Conservation (phyloP, 2,113 vertebrate species). For the Eptesicus fuscus region DNA sequence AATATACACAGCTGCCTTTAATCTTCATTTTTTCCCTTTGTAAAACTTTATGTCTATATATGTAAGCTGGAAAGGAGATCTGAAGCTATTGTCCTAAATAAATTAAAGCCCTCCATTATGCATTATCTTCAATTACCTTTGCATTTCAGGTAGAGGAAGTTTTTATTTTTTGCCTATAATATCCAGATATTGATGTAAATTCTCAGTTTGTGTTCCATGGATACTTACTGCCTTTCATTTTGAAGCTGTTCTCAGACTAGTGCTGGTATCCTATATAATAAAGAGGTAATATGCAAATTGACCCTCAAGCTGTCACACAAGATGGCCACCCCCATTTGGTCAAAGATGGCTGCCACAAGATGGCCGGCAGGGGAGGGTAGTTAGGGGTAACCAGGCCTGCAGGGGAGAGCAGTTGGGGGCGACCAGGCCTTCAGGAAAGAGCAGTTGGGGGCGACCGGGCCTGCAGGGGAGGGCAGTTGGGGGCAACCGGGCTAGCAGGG, state of each 20-base stretch:
- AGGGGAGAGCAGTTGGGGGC: too few species aligned
- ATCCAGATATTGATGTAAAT: constrained; percentile 4
- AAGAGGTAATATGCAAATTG: not conserved
- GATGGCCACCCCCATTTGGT: too few species aligned
- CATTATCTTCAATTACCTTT: not conserved
- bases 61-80: not conserved
- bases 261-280: not conserved
- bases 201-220: not conserved
- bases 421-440: too few species aligned
- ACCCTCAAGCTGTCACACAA: too few species aligned
- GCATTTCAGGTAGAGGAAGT: not conserved
- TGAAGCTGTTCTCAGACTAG: not conserved
- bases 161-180: constrained; percentile 7
- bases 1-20: constrained; percentile 9
- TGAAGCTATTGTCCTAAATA: constrained; percentile 5
- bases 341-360: too few species aligned
- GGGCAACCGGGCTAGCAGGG: too few species aligned
- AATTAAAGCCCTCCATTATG: not conserved
- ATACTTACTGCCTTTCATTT: not conserved
- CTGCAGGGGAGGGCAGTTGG: too few species aligned
- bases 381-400: too few species aligned
- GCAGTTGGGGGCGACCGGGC: too few species aligned
- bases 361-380: too few species aligned
- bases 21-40: constrained; percentile 7
- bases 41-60: not conserved